A percentile compares a stretch with the other conserved stretches of the same genome.
Evolutionary conservation across 2,797 vertebrate genomes (phyloP).

Genomic region (Champsocephalus esox): DNA sequence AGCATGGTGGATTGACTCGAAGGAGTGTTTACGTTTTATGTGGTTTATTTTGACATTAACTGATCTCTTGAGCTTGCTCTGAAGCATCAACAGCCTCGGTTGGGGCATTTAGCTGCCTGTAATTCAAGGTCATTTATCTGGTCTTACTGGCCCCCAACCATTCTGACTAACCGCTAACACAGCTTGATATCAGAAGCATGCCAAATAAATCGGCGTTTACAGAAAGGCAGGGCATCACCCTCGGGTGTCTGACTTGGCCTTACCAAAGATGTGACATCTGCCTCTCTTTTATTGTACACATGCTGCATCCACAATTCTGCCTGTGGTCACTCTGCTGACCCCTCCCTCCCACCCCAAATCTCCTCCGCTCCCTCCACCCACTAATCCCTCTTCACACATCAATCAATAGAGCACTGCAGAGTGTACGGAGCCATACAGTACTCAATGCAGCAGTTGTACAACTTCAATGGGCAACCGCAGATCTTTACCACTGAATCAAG

Average conservation of each 20-base stretch:
- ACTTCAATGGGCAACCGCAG: slow-evolving; percentile 75
- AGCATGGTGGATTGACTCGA: slow-evolving; percentile 37
- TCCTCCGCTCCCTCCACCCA: slow-evolving; percentile 47
- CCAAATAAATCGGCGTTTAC: slow-evolving; percentile 40
- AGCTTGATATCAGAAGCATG: slow-evolving; percentile 25
- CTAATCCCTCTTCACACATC: slow-evolving; percentile 82
- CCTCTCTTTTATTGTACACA: slow-evolving; percentile 53
- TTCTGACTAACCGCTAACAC: slow-evolving; percentile 16
- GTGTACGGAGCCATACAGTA: slow-evolving; percentile 72
- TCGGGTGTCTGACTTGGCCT: slow-evolving; percentile 43
- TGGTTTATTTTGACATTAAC: slow-evolving; percentile 31
- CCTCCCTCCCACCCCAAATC: slow-evolving; percentile 37
- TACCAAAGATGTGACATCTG: slow-evolving; percentile 68
- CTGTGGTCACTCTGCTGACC: slow-evolving; percentile 37
- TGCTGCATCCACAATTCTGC: slow-evolving; percentile 64
- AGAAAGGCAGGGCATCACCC: slow-evolving; percentile 42
- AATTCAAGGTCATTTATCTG: slow-evolving; percentile 43
- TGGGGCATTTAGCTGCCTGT: slow-evolving; percentile 20
- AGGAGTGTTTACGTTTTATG: slow-evolving; percentile 31
- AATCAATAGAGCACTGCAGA: slow-evolving; percentile 82
- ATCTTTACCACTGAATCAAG: slow-evolving; percentile 81
- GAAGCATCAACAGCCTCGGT: slow-evolving; percentile 2
- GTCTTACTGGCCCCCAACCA: background rate
- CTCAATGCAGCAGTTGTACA: slow-evolving; percentile 77
- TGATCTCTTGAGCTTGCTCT: slow-evolving; percentile 7